Evolutionary conservation across 2,888 invertebrate species (phyloP).

Genomic region (Pantelozetes paolii): DNA sequence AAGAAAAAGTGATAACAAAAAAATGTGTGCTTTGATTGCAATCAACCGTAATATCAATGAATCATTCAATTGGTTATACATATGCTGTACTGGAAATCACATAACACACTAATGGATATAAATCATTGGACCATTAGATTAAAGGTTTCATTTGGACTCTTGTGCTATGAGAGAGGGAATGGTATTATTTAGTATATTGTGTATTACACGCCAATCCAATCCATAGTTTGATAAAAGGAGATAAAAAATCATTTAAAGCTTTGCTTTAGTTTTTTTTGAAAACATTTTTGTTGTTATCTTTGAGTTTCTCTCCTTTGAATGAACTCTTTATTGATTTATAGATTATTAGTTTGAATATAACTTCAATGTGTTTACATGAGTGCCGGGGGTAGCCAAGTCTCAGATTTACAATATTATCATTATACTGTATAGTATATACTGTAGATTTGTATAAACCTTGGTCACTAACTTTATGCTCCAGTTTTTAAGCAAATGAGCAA

Average conservation of each 20-base stretch:
- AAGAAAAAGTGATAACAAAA: background rate
- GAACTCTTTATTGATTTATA: constrained; percentile 21
- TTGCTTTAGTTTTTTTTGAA: background rate
- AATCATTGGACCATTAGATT: constrained; percentile 28
- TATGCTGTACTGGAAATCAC: constrained; percentile 4
- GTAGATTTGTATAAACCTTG: too few relatives aligned
- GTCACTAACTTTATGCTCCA: too few relatives aligned
- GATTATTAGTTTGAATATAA: constrained; percentile 7
- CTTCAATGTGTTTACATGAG: background rate
- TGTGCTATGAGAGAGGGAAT: background rate
- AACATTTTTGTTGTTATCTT: background rate
- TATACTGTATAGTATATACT: too few relatives aligned
- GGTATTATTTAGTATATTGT: background rate
- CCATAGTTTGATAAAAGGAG: background rate
- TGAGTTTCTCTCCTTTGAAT: background rate
- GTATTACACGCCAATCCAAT: background rate
- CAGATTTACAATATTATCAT: too few relatives aligned
- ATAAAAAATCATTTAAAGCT: constrained; percentile 5
- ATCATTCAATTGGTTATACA: constrained; percentile 3
- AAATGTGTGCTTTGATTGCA: background rate
- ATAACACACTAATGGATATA: constrained; percentile 23
- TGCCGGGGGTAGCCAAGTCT: too few relatives aligned
- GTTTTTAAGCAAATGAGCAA: too few relatives aligned
- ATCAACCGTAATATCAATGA: constrained; percentile 6
- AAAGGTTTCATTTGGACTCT: constrained; percentile 19